Evolutionary conservation across 2,888 invertebrate genomes (phyloP).

Genomic region (Ecdyonurus torrentis): DNA sequence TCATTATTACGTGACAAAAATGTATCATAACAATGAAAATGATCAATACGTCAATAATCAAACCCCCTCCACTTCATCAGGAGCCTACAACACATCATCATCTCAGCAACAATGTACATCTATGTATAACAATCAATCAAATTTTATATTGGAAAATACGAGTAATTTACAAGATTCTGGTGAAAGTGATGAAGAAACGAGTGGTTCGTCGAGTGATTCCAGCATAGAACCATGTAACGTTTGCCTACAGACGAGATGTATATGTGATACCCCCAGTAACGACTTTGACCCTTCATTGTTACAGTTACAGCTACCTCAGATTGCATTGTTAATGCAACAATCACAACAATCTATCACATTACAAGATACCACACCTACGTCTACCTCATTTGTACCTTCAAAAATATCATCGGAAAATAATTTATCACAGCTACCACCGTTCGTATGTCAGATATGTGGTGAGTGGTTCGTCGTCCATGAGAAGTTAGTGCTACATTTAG

Average conservation of each 20-base stretch:
- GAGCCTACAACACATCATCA: not conserved
- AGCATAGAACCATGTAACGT: not conserved
- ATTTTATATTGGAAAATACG: not conserved
- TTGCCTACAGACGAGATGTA: not conserved
- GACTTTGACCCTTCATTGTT: slow-evolving; percentile 11
- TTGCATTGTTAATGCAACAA: slow-evolving; percentile 11
- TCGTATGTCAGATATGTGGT: slow-evolving; percentile 15
- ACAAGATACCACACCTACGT: slow-evolving; percentile 8
- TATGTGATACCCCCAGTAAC: slow-evolving; percentile 1
- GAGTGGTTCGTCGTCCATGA: slow-evolving; percentile 16
- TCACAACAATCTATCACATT: slow-evolving; percentile 10
- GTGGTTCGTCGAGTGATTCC: not conserved
- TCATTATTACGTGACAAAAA: not conserved
- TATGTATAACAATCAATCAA: not conserved
- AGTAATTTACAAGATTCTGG: not conserved
- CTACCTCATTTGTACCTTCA: not conserved
- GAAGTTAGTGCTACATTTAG: slow-evolving; percentile 16
- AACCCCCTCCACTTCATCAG: not conserved
- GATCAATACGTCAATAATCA: not conserved
- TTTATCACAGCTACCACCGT: slow-evolving; percentile 9
- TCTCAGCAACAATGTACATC: not conserved
- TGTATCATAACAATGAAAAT: not conserved
- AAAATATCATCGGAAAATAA: not conserved
- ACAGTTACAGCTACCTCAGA: slow-evolving; percentile 11
- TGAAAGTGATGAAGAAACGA: slow-evolving; percentile 1